A percentile compares a stretch with the other conserved stretches of the same genome.
These are phyloP conservation scores for Microchirus variegatus DNA, from an alignment of 2,797 vertebrate genomes.

Conservation along the genomic window DNA sequence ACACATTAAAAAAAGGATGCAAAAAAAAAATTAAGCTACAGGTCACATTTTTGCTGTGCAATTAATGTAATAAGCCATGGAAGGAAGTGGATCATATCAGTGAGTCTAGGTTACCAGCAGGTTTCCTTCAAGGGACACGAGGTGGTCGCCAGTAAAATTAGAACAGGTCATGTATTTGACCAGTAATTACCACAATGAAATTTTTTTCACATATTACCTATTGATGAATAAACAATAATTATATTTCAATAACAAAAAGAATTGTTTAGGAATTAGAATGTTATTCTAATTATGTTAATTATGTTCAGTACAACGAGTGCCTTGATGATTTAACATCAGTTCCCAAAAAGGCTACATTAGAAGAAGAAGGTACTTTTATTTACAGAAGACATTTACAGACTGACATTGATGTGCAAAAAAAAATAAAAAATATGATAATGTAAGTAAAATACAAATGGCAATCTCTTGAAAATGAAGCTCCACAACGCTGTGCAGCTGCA, in stretches of 20 bases:
- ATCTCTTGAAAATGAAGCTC: slow-evolving; percentile 25
- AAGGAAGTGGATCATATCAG: not conserved
- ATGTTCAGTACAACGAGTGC: no score
- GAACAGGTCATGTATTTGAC: slow-evolving; percentile 4
- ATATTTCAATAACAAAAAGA: no score
- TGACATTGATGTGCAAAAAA: not conserved
- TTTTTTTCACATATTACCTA: no score
- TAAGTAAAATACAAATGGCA: slow-evolving; percentile 18
- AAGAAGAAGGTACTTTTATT: no score
- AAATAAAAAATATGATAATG: not conserved
- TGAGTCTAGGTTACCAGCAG: not conserved
- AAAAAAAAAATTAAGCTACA: not conserved
- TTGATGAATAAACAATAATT: no score
- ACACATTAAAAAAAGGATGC: no score
- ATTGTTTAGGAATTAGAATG: no score
- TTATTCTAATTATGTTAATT: no score
- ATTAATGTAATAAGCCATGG: slow-evolving; percentile 4
- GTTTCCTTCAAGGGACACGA: slow-evolving; percentile 8
- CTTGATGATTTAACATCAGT: no score
- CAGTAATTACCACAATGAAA: not conserved
- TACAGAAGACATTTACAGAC: not conserved
- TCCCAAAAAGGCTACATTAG: no score
- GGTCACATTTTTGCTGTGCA: not conserved
- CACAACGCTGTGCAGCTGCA: slow-evolving; percentile 20
- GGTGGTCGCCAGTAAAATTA: slow-evolving; percentile 1